Evolutionary conservation across 2,888 invertebrate genomes (phyloP).

Genomic region (Eremobia ochroleuca): DNA sequence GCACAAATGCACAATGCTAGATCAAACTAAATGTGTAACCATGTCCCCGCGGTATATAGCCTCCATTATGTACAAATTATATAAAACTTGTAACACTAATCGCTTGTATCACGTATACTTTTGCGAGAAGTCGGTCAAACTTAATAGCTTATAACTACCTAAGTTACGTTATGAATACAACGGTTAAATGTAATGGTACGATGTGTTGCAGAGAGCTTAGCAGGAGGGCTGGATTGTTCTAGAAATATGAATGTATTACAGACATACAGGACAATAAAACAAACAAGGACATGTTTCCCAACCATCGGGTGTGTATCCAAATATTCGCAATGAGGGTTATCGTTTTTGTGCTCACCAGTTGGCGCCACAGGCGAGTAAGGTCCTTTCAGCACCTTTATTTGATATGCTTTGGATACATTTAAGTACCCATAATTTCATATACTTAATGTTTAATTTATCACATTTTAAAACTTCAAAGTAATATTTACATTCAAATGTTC

Average conservation of each 20-base stretch:
- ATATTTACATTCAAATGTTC: too few relatives aligned
- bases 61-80: conserved; percentile 24
- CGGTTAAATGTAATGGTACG: not conserved
- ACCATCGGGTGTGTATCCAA: too few relatives aligned
- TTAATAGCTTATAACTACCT: conserved; percentile 9
- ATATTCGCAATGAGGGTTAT: too few relatives aligned
- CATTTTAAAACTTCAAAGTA: too few relatives aligned
- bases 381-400: too few relatives aligned
- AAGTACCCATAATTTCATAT: too few relatives aligned
- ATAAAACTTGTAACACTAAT: conserved; percentile 36
- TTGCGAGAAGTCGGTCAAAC: conserved; percentile 18
- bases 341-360: too few relatives aligned
- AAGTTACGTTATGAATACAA: not conserved
- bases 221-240: not conserved
- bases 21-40: conserved; percentile 4
- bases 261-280: too few relatives aligned
- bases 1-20: not conserved
- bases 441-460: too few relatives aligned
- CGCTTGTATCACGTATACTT: conserved; percentile 24
- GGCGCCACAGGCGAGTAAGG: too few relatives aligned
- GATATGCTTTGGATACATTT: not conserved
- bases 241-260: not conserved
- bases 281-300: too few relatives aligned
- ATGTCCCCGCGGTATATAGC: conserved; percentile 9
- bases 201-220: not conserved